Conservation (phyloP, 2,888 invertebrate species). For the Heliconius erato region DNA sequence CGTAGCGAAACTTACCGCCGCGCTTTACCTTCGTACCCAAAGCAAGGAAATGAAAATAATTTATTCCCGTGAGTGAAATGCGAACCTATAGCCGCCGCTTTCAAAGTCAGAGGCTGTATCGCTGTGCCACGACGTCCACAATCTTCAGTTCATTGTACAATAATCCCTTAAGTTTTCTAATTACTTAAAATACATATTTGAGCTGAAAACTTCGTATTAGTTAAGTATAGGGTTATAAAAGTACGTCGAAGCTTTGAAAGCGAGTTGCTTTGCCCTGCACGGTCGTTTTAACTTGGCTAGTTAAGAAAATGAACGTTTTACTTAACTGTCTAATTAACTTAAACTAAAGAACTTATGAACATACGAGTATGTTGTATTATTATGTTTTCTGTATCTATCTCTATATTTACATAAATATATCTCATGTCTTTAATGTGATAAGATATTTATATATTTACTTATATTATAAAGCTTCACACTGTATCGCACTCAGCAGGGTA, state of each 20-base stretch:
- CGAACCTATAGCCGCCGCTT: too few relatives aligned
- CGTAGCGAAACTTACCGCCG: too few relatives aligned
- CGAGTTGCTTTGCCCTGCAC: conserved; percentile 7
- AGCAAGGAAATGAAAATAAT: too few relatives aligned
- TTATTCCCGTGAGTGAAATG: too few relatives aligned
- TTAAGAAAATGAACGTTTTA: conserved; percentile 21
- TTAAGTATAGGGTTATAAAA: conserved; percentile 9
- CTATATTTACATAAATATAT: background rate
- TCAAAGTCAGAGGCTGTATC: too few relatives aligned
- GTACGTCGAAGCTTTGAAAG: conserved; percentile 9
- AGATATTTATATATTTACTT: too few relatives aligned
- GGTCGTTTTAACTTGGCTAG: conserved; percentile 19
- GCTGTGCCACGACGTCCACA: background rate
- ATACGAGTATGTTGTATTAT: background rate
- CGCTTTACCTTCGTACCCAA: too few relatives aligned
- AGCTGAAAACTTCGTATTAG: background rate
- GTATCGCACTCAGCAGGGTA: too few relatives aligned
- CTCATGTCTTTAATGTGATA: too few relatives aligned
- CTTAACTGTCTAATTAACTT: conserved; percentile 9
- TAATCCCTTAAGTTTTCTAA: background rate
- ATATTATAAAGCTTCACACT: too few relatives aligned
- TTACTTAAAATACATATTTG: background rate
- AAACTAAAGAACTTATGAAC: conserved; percentile 6
- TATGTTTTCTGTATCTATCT: background rate
- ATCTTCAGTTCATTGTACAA: background rate